phyloP scores from a whole-genome alignment of 2,113 vertebrate genomes.

The Alouatta palliata region DNA sequence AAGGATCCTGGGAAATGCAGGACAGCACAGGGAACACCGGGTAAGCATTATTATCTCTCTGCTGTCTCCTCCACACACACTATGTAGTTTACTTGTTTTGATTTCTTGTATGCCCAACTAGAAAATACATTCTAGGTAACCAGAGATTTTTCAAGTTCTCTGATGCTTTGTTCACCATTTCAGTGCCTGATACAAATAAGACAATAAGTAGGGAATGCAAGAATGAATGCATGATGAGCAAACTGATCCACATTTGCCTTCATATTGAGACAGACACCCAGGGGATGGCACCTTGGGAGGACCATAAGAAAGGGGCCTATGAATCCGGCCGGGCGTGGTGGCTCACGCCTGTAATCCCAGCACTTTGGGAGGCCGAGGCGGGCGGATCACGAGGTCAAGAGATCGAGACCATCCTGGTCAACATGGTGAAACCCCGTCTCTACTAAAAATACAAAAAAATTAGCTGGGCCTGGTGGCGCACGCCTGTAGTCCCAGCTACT shows the following conservation, averaged over 20 bases:
- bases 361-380: too few relatives aligned
- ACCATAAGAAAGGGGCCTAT: background rate
- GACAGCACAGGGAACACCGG: background rate
- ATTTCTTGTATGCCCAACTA: background rate
- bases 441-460: too few relatives aligned
- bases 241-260: background rate
- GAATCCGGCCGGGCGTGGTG: too few relatives aligned
- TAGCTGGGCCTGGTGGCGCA: too few relatives aligned
- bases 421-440: too few relatives aligned
- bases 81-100: background rate
- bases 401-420: too few relatives aligned
- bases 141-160: background rate
- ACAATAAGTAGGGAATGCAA: background rate
- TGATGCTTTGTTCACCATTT: background rate
- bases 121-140: background rate
- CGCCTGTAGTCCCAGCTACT: too few relatives aligned
- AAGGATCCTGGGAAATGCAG: background rate
- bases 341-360: too few relatives aligned
- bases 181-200: background rate
- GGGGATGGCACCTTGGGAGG: background rate
- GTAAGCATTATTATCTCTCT: background rate
- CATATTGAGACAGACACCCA: background rate
- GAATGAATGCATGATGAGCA: background rate
- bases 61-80: background rate
- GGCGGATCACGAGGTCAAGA: too few relatives aligned